Percentiles rank a stretch among this genome's conserved stretches.
phyloP scores from a whole-genome alignment of 2,888 invertebrate genomes.

The Parthenolecanium corni region DNA sequence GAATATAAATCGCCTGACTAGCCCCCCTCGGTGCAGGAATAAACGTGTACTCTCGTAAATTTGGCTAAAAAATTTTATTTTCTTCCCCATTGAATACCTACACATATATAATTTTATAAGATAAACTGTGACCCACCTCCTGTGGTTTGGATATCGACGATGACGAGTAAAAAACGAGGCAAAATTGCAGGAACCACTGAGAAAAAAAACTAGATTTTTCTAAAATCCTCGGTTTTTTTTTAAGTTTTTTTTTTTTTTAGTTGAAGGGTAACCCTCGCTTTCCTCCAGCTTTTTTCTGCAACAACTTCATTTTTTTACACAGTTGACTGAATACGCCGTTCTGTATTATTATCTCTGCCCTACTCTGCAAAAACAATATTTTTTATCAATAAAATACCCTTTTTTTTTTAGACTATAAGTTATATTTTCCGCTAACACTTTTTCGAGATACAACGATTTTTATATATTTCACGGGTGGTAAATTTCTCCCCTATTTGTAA shows the following conservation, averaged over 20 bases:
- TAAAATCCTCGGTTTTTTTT: neutral
- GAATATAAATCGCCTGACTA: neutral
- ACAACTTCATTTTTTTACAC: constrained; percentile 8
- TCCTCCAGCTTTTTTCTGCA: neutral
- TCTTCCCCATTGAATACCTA: too few relatives aligned
- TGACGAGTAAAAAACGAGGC: neutral
- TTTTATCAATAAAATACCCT: constrained; percentile 29
- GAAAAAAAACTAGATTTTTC: neutral
- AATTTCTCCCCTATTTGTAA: constrained; percentile 26
- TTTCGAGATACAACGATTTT: constrained; percentile 27
- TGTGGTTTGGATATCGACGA: neutral
- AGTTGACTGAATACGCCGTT: constrained; percentile 22
- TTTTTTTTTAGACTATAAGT: constrained; percentile 17
- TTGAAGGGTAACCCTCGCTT: neutral
- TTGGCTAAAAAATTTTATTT: neutral
- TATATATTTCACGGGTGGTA: constrained; percentile 28
- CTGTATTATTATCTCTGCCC: constrained; percentile 21
- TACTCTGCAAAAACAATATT: constrained; percentile 20
- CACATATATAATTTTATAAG: neutral
- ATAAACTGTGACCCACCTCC: neutral
- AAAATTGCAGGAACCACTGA: too few relatives aligned
- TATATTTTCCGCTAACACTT: constrained; percentile 28
- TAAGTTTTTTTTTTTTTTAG: neutral
- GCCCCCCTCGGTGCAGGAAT: constrained; percentile 2
- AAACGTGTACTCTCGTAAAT: neutral